Evolutionary conservation across 2,113 vertebrate species (phyloP).

Genomic region (Capreolus pygargus): DNA sequence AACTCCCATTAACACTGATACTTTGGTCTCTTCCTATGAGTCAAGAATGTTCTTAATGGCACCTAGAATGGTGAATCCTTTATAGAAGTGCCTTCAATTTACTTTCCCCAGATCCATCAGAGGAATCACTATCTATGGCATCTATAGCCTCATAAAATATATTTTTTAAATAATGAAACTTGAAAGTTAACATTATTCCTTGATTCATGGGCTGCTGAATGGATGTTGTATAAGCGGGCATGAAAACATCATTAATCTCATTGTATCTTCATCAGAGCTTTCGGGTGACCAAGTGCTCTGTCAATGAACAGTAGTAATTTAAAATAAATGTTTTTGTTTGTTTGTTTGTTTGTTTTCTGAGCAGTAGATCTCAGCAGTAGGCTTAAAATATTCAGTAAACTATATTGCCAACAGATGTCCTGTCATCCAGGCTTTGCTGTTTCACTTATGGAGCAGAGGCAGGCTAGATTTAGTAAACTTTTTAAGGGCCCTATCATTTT

Average conservation of each 20-base stretch:
- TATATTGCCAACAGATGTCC: neutral
- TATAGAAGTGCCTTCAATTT: neutral
- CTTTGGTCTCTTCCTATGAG: neutral
- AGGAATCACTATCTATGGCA: neutral
- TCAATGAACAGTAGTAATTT: neutral
- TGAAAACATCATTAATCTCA: neutral
- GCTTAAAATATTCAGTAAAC: neutral
- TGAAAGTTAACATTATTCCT: neutral
- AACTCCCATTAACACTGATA: neutral
- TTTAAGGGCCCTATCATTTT: neutral
- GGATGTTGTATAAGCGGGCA: neutral
- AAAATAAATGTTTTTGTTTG: neutral
- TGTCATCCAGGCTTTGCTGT: neutral
- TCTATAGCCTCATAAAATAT: neutral
- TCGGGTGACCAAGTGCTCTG: neutral
- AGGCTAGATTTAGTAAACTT: neutral
- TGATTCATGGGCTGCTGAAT: neutral
- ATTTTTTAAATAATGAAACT: neutral
- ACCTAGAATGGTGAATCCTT: neutral
- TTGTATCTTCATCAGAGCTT: neutral
- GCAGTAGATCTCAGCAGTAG: neutral
- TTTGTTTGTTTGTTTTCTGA: neutral
- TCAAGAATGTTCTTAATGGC: neutral
- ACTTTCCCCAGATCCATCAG: neutral
- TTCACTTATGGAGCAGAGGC: neutral